Evolutionary conservation across 2,113 vertebrate genomes (phyloP).

Genomic region (Setophaga coronata): DNA sequence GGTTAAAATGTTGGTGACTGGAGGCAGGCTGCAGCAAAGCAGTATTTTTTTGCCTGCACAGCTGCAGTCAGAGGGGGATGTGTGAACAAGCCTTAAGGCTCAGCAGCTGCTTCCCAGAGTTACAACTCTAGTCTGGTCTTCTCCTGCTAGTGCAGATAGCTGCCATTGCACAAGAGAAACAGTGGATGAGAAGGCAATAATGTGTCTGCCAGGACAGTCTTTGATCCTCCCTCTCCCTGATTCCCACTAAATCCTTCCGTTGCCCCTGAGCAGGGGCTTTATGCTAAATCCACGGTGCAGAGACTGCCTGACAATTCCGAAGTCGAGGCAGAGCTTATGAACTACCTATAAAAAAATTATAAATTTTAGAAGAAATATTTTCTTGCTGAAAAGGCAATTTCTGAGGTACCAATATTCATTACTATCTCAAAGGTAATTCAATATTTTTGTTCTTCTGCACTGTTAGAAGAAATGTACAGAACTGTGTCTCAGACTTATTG

Average conservation of each 20-base stretch:
- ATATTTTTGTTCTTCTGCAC: neutral
- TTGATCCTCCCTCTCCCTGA: neutral
- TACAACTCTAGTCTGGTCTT: neutral
- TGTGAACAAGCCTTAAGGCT: conserved; percentile 18
- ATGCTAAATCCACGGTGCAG: neutral
- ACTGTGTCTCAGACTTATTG: neutral
- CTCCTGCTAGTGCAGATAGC: neutral
- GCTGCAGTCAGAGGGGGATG: neutral
- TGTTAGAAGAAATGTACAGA: neutral
- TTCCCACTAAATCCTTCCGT: neutral
- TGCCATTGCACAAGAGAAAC: neutral
- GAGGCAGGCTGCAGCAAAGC: neutral
- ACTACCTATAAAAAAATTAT: neutral
- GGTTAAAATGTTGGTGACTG: neutral
- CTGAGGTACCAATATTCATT: neutral
- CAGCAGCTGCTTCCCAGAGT: neutral
- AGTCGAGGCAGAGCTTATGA: neutral
- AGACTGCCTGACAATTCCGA: neutral
- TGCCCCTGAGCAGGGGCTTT: neutral
- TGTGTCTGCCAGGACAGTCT: neutral
- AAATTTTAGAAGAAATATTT: neutral
- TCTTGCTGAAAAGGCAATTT: neutral
- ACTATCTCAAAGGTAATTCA: neutral
- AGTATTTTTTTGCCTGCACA: neutral
- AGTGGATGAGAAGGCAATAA: neutral